Percentiles rank a stretch among this genome's conserved stretches.
Evolutionary conservation across 1,140 invertebrate species (phyloP).

Genomic region (Cotesia chilonis): DNA sequence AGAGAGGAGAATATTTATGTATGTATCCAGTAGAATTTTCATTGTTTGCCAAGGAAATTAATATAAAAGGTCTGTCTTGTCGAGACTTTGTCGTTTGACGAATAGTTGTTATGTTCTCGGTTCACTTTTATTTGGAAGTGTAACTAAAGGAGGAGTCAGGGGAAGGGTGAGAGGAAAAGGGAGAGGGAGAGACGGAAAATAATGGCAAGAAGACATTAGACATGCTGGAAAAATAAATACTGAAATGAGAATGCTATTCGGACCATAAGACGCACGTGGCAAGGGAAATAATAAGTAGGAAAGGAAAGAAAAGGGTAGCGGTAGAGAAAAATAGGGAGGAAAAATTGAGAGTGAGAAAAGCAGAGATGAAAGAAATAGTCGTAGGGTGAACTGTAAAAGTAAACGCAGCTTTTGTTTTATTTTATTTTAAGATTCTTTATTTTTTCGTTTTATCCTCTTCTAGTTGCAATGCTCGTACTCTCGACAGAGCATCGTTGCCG

Average conservation of each 20-base stretch:
- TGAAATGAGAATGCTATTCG: conserved; percentile 12
- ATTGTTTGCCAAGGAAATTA: conserved; percentile 12
- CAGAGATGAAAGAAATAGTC: conserved; percentile 16
- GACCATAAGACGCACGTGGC: background rate
- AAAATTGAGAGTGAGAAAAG: background rate
- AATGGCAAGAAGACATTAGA: background rate
- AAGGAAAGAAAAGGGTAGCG: background rate
- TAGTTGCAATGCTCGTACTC: background rate
- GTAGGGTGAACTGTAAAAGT: conserved; percentile 5
- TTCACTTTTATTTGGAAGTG: background rate
- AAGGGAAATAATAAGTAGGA: background rate
- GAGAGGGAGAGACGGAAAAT: no score
- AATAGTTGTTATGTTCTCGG: background rate
- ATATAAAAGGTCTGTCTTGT: conserved; percentile 17
- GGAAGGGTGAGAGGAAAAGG: no score
- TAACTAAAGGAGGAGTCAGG: background rate
- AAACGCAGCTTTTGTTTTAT: conserved; percentile 9
- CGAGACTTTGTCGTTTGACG: background rate
- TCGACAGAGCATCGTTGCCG: background rate
- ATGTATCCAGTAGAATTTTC: background rate
- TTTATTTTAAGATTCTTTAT: background rate
- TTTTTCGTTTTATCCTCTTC: background rate
- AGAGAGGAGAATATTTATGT: background rate
- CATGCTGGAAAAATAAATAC: conserved; percentile 9
- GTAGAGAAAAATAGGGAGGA: background rate